phyloP scores from a whole-genome alignment of 2,113 vertebrate genomes.

The Hippocampus zosterae region DNA sequence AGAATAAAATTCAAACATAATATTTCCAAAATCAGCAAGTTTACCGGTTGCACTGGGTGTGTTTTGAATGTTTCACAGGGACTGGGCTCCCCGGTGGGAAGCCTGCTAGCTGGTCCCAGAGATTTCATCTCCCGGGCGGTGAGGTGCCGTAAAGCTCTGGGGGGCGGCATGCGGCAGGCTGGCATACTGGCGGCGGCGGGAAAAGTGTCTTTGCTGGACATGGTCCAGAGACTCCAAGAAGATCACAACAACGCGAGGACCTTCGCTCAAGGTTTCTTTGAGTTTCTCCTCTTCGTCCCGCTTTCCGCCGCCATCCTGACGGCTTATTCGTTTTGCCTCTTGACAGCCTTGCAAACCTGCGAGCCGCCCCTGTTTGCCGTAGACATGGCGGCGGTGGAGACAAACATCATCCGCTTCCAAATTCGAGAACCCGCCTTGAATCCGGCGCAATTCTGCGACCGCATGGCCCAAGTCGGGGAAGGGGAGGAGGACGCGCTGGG shows the following conservation, averaged over 20 bases:
- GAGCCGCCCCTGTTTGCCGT: slow-evolving; percentile 66
- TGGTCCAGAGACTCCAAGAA: slow-evolving; percentile 55
- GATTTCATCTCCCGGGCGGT: slow-evolving; percentile 72
- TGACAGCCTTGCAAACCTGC: slow-evolving; percentile 57
- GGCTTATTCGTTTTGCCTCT: background rate
- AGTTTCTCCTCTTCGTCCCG: background rate
- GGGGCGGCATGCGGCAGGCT: slow-evolving; percentile 74
- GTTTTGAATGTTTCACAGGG: slow-evolving; percentile 62
- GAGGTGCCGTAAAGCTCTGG: slow-evolving; percentile 74
- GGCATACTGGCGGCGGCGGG: slow-evolving; percentile 81
- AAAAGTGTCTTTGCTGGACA: slow-evolving; percentile 65
- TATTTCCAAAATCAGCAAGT: too few relatives aligned
- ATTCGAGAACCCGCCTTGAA: slow-evolving; percentile 30
- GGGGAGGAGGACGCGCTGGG: slow-evolving; percentile 64
- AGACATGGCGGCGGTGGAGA: slow-evolving; percentile 69
- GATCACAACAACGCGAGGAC: slow-evolving; percentile 75
- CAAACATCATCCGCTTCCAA: slow-evolving; percentile 75
- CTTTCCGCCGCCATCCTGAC: background rate
- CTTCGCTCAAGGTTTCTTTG: slow-evolving; percentile 76
- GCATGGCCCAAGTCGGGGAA: slow-evolving; percentile 58
- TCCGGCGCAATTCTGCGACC: slow-evolving; percentile 69
- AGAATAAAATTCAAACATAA: too few relatives aligned
- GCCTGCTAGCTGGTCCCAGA: slow-evolving; percentile 70
- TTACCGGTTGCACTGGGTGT: too few relatives aligned
- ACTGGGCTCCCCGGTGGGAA: slow-evolving; percentile 75